phyloP scores from a whole-genome alignment of 1,140 invertebrate genomes.

The Drosophila arawakana region DNA sequence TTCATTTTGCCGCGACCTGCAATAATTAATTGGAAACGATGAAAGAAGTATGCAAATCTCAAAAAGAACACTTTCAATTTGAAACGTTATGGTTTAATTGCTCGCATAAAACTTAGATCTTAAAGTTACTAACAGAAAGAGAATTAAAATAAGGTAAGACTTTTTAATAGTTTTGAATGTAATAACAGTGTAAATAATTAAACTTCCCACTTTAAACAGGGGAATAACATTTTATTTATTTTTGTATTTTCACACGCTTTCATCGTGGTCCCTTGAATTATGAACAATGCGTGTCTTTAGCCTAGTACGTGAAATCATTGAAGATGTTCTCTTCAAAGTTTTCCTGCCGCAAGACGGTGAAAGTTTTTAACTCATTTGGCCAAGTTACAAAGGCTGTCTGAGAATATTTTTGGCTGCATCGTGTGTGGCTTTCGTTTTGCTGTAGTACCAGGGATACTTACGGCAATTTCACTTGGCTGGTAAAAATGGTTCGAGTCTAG shows the following conservation, averaged over 20 bases:
- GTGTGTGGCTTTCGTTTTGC: conserved; percentile 73
- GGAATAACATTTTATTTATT: not conserved
- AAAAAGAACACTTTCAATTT: conserved; percentile 3
- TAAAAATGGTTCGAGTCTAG: conserved; percentile 21
- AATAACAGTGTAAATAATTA: conserved; percentile 5
- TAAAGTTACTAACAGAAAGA: not conserved
- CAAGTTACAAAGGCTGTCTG: conserved; percentile 56
- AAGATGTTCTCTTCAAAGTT: conserved; percentile 17
- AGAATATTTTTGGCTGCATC: conserved; percentile 57
- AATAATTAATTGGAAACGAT: conserved; percentile 21
- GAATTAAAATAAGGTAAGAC: not conserved
- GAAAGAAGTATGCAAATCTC: not conserved
- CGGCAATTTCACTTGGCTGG: conserved; percentile 61
- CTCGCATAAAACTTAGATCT: not conserved
- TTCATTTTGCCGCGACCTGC: conserved; percentile 91
- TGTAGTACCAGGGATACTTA: conserved; percentile 64
- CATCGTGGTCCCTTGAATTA: conserved; percentile 16
- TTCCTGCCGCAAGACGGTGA: conserved; percentile 53
- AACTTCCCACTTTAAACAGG: not conserved
- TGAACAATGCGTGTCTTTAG: conserved; percentile 35
- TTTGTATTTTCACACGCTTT: conserved; percentile 39
- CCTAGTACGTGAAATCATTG: conserved; percentile 14
- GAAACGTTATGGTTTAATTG: not conserved
- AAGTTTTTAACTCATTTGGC: conserved; percentile 55
- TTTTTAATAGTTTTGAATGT: conserved; percentile 1